Percentiles rank a stretch among this genome's conserved stretches.
Conservation (phyloP, 2,113 vertebrate species). For the Okapia johnstoni region DNA sequence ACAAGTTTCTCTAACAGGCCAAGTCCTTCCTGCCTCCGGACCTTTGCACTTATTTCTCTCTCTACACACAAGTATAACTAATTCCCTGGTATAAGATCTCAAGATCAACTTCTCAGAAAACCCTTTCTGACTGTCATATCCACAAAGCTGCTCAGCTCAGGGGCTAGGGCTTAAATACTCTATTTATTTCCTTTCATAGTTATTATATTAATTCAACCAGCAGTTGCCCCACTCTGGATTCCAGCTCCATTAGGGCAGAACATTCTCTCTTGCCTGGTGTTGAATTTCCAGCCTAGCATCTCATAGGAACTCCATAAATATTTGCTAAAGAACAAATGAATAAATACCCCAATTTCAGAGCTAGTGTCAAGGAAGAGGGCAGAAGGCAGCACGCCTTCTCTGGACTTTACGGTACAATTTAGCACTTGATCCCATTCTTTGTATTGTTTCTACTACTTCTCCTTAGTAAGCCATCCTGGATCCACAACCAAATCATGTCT, state of each 20-base stretch:
- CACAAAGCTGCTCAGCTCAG: not conserved
- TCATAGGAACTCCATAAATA: not conserved
- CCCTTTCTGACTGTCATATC: not conserved
- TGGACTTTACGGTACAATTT: not conserved
- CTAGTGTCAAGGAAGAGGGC: not conserved
- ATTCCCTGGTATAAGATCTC: not conserved
- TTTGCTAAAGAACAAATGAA: not conserved
- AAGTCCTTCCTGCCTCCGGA: not conserved
- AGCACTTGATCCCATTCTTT: not conserved
- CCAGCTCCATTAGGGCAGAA: not conserved
- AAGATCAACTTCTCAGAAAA: not conserved
- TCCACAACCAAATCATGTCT: not conserved
- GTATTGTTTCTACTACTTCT: not conserved
- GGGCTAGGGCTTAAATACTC: not conserved
- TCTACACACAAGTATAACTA: not conserved
- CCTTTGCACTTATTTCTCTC: not conserved
- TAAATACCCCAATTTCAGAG: not conserved
- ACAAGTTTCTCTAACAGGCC: not conserved
- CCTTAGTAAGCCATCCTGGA: not conserved
- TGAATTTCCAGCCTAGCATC: not conserved
- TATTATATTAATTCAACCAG: not conserved
- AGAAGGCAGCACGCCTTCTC: not conserved
- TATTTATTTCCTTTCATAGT: not conserved
- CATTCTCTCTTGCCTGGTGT: too few species aligned
- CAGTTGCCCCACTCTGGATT: not conserved